Conservation (phyloP, 2,888 invertebrate species). For the Drosophila falleni region DNA sequence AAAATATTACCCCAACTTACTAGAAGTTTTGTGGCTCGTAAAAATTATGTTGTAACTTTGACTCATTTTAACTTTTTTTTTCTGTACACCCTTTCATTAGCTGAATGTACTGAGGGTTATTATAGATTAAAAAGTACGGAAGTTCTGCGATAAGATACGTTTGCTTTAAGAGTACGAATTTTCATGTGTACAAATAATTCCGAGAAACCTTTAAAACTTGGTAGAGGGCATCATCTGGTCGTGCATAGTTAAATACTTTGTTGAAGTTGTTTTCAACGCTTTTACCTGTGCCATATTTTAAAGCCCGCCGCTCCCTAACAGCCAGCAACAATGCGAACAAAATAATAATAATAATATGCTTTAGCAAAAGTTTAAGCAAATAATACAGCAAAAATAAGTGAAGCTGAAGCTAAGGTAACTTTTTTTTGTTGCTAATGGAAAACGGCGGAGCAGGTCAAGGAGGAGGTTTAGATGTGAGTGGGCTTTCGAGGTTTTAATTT, state of each 20-base stretch:
- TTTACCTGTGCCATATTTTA: conserved; percentile 36
- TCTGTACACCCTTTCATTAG: conserved; percentile 8
- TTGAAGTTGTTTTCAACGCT: conserved; percentile 30
- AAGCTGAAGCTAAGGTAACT: conserved; percentile 36
- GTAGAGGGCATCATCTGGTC: neutral
- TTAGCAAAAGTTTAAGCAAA: conserved; percentile 52
- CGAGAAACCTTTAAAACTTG: neutral
- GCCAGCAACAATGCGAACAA: conserved; percentile 40
- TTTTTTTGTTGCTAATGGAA: conserved; percentile 17
- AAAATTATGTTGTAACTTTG: conserved; percentile 31
- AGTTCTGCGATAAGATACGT: neutral
- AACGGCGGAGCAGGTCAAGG: neutral
- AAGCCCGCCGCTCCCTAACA: conserved; percentile 8
- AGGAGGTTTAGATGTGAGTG: neutral
- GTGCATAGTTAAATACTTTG: conserved; percentile 10
- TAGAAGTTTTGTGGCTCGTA: conserved; percentile 9
- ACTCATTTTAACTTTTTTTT: conserved; percentile 27
- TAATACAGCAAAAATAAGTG: conserved; percentile 36
- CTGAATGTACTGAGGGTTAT: neutral
- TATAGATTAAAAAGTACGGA: neutral
- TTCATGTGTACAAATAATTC: neutral
- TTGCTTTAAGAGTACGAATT: neutral
- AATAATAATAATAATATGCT: conserved; percentile 67
- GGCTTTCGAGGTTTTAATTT: conserved; percentile 60
- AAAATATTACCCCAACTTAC: conserved; percentile 7